Evolutionary conservation across 2,113 vertebrate genomes (phyloP).

Genomic region (Setophaga kirtlandii): DNA sequence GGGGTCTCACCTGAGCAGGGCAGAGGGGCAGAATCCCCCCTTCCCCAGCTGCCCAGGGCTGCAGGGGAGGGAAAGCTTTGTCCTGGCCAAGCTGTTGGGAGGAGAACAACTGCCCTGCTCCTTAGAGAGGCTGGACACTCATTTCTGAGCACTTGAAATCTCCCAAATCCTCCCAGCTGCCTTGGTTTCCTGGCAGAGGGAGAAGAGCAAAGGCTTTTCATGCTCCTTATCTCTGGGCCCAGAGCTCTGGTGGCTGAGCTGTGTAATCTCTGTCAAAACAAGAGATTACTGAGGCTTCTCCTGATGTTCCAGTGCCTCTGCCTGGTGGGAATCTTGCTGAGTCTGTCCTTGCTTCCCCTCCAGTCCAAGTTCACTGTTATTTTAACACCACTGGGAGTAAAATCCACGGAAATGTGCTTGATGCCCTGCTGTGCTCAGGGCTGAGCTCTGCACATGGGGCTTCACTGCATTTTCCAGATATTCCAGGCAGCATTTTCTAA

Average conservation of each 20-base stretch:
- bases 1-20: background rate
- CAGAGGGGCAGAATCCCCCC: background rate
- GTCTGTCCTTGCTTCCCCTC: background rate
- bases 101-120: background rate
- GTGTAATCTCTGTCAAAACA: background rate
- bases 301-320: background rate
- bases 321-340: background rate
- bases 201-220: background rate
- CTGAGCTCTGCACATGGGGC: rapidly evolving
- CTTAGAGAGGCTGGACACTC: background rate
- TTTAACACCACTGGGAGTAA: rapidly evolving
- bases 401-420: rapidly evolving
- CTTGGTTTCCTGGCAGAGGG: background rate
- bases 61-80: background rate
- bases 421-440: background rate
- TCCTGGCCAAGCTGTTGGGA: background rate
- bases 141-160: background rate
- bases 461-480: background rate
- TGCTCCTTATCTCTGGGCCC: background rate
- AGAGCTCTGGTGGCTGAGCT: background rate
- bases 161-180: background rate
- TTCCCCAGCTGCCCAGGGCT: background rate
- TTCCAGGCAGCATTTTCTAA: background rate
- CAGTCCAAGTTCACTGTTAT: background rate
- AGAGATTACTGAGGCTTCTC: background rate